Base-by-base conservation (phyloP, 2,797 vertebrate species). In the Alauda arvensis region DNA sequence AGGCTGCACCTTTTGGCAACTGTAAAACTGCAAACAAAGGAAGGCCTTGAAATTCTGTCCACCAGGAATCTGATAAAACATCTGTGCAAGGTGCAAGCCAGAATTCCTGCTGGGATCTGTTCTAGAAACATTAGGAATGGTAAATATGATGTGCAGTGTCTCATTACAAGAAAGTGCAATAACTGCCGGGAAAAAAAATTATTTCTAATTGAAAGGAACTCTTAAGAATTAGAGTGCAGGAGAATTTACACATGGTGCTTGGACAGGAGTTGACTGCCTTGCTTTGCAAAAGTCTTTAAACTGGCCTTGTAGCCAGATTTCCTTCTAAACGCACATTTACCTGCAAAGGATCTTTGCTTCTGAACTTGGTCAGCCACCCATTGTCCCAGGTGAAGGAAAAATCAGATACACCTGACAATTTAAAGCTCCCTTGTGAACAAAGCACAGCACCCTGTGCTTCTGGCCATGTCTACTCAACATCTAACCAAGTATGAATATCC, bases 101-200 rank as follows among this genome's bases (percentile, higher is more conserved):
- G 89, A 85, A 86, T 85, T 92, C 84, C 91, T 94, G 84, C 94
- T 93, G 94, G 33, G 91, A 91, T 90, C 59, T 94, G 84, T 81
- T 93, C 88, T 94, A 90, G 52, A 93, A 94, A 92, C 69, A 56
- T 61, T 74, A 90, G 69, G 83, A 91, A 94, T 61, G 18, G 39
- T 79, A 89, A 85, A 84, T 84, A 74, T 8, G 31, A 83, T 86
- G 80, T 12, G 9, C 42, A 59, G 57, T 57, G 48, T 79, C 71
- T 42, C 75, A 75, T 79, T 68, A 78, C 18, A 81, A 72, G 34
- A 49, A 87, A 91, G 45, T 46, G 20, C 34, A 87, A 69, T 57
- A 90, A 66, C 13, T 14, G 25, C 1, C 0, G 19, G 11, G 8
- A 24, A 40, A 59, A 71, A 63, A 82, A 34, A 12, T 2, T 43